A percentile compares a stretch with the other conserved stretches of the same genome.
Conservation (phyloP, 2,888 invertebrate genomes). For the Amaurobius ferox region DNA sequence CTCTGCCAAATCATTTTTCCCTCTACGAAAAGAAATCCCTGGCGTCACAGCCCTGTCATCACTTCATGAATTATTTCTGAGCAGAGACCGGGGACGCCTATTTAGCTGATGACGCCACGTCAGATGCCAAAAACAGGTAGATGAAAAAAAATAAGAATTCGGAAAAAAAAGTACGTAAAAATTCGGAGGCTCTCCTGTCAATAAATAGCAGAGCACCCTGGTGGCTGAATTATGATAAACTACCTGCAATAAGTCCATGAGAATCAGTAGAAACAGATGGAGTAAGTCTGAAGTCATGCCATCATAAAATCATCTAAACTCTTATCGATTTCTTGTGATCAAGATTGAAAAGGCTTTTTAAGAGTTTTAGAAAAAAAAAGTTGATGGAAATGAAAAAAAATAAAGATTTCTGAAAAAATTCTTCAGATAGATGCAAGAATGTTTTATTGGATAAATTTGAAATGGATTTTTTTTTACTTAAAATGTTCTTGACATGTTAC, state of each 20-base stretch:
- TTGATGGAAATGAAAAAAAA: no score
- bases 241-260: slow-evolving; percentile 7
- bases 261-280: not conserved
- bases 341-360: no score
- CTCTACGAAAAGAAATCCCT: slow-evolving; percentile 17
- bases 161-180: slow-evolving; percentile 13
- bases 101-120: slow-evolving; percentile 56
- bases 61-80: slow-evolving; percentile 60
- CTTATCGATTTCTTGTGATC: no score
- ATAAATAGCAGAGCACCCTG: slow-evolving; percentile 49
- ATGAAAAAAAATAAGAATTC: slow-evolving; percentile 7
- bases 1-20: not conserved
- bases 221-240: slow-evolving; percentile 34
- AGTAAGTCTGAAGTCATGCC: slow-evolving; percentile 11
- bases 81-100: slow-evolving; percentile 29
- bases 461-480: no score
- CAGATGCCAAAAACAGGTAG: not conserved
- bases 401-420: no score
- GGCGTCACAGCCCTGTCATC: slow-evolving; percentile 47
- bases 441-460: no score
- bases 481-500: no score
- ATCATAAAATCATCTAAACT: not conserved
- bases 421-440: no score
- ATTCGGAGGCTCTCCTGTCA: slow-evolving; percentile 23
- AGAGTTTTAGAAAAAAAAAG: no score